Base-by-base conservation (phyloP, 1,140 invertebrate species). In the Bradysia coprophila region DNA sequence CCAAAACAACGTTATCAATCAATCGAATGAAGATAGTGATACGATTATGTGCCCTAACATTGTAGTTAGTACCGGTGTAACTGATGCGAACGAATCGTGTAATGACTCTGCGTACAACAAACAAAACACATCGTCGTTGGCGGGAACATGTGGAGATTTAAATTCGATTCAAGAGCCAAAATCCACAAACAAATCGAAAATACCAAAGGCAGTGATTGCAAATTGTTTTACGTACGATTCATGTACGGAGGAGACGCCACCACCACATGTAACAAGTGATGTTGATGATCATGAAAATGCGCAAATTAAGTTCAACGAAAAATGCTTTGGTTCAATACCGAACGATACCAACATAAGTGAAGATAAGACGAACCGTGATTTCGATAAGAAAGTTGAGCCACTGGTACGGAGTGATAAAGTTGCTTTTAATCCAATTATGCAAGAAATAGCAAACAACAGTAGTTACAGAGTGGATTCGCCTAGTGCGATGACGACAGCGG, bases 391-490 rank as follows among this genome's bases (percentile, higher is more conserved):
- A 9, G 18, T 36, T 16, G 6, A n/a, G 13, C 24, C 6, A 28
- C 6, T 28, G 6, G 6, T 13, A 8, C 24, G 13, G 13, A 6
- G 24, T 28, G 2, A 15, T 31, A 20, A 28, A 41, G n/a, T n/a
- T n/a, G 16, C 34, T 6, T 19, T n/a, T 37, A 20, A 20, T 39
- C 38, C 38, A 23, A 8, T 21, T 5, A 9, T 24, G 13, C 39
- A 24, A n/a, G 22, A 22, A 28, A 11, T 24, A 10, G 11, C 10
- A 4, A 24, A 13, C 3, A 43, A 15, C 13, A 5, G 18, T 16
- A 6, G 9, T 38, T 56, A 54, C 39, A 44, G 48, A 34, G 56
- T 59, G 1, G 54, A 59, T 46, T 58, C 52, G 11, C 56, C 56
- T 16, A 42, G 49, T 48, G 43, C 49, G 5, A 15, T n/a, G 18